Base-by-base conservation (phyloP, 2,797 vertebrate species). In the Austrolebias charrua region DNA sequence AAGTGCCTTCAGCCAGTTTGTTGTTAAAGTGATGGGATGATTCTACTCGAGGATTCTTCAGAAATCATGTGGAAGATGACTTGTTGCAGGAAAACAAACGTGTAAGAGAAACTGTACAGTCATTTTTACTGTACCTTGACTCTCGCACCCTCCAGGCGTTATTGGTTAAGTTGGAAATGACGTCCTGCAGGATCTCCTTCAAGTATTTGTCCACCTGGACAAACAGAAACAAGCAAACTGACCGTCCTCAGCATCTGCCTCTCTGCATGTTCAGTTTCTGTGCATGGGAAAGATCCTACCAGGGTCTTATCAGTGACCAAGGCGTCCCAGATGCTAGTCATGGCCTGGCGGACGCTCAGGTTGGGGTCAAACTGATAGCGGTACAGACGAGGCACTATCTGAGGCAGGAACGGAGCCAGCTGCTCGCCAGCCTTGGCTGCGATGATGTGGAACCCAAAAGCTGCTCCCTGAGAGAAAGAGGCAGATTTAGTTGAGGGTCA, bases 311-410 rank as follows among this genome's bases (percentile, higher is more conserved):
- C 96, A 0, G 95, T 96, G 79, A 98, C 97, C 58, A 99, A 67
- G 0, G 98, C 96, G 38, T 98, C 96, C 98, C 98, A 99, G 90
- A 99, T 99, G 90, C 96, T 98, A 55, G 95, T 98, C 98, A 99
- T 99, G 51, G 98, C 96, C 83, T 98, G 96, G 35, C 98, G 94
- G 80, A 99, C 95, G 71, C 92, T 94, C 84, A 96, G 86, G 86
- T 98, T 99, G 55, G 98, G 98, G 79, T 99, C 98, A 90, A 99
- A 98, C 89, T 98, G 98, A 76, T 99, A 99, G 66, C 96, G 94
- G 81, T 98, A 99, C 50, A 99, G 95, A 10, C 98, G 95, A 5
- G 98, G 98, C 69, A 99, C 94, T 4, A 99, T 87, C 68, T 97
- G 95, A 9, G 96, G 93, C 78, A 99, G 89, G 82, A 95, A 98